phyloP scores from a whole-genome alignment of 2,797 vertebrate species.

The Xiphorhynchus erythropygius region DNA sequence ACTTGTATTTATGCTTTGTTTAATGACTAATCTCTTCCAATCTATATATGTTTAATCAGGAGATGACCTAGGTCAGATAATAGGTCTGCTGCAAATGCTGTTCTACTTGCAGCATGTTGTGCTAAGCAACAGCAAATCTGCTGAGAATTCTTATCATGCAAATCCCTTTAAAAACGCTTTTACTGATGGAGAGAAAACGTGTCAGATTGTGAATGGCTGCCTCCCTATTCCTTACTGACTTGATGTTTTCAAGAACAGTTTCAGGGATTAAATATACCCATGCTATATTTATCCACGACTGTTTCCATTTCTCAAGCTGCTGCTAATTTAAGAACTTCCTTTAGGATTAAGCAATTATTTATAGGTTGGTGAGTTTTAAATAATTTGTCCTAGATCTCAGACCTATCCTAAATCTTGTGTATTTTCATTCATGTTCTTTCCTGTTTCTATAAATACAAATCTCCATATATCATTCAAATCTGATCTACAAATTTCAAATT shows the following conservation, averaged over 20 bases:
- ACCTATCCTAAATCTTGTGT: background rate
- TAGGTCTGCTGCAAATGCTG: background rate
- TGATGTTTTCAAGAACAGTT: background rate
- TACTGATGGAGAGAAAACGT: background rate
- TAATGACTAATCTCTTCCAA: conserved; percentile 47
- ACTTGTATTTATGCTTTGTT: conserved; percentile 12
- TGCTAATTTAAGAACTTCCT: conserved; percentile 26
- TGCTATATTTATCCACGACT: conserved; percentile 10
- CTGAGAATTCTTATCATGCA: background rate
- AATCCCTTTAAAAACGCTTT: conserved; percentile 20
- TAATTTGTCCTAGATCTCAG: background rate
- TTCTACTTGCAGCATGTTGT: conserved; percentile 7
- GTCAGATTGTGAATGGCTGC: background rate
- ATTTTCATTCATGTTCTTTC: background rate
- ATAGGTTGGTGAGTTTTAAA: background rate
- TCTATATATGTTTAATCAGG: conserved; percentile 51
- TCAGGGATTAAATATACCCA: background rate
- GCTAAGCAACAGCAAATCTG: background rate
- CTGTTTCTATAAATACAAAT: background rate
- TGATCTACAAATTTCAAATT: background rate
- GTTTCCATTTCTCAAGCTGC: background rate
- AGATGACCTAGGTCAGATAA: conserved; percentile 44
- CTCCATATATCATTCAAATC: background rate
- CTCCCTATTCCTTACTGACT: background rate
- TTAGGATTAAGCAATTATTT: conserved; percentile 36